Evolutionary conservation across 1,140 invertebrate species (phyloP), one percentile per base, ranked within the genome.

Genomic region (Drosophila ohnishii): DNA sequence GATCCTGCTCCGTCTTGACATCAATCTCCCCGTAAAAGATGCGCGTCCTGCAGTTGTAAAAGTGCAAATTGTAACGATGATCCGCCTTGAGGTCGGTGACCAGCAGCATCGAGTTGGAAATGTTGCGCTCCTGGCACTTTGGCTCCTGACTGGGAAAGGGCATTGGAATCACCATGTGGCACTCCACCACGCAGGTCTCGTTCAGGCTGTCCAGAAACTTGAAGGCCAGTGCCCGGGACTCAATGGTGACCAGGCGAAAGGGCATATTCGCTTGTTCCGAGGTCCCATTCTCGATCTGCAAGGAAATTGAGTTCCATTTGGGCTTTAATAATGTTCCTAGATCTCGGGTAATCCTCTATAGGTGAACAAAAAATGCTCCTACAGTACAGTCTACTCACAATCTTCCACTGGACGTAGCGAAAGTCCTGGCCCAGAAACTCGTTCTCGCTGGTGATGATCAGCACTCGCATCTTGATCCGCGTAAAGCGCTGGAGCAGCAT

Each of bases 401-500:
- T 89, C 80, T 92, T 92, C 91, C 91, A 92, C 59, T 91, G 86
- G n/a, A 92, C 83, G 65, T 91, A 91, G 60, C 87, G 83, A 79
- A 90, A 90, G 74, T 92, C 91, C 69, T 92, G 91, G 8, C 77
- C 60, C 0, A 92, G 70, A 48, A 78, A 74, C 57, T 91, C 90
- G 30, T 92, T 92, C 58, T 90, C 89, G 35, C 71, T 74, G 44
- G 84, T 91, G 7, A 92, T 90, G 48, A 91, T 81, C 3, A 92
- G 65, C 25, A 92, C 87, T 8, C 91, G 73, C 69, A 92, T 90
- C 53, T 89, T 90, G 16, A 92, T 78, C n/a, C 82, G 70, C 16
- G 47, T 65, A 19, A 90, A 90, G 16, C 90, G 81, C 50, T 90
- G 81, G 50, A 92, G 37, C 10, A 92, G 72, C 22, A 92, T 61